Evolutionary conservation across 1,140 invertebrate species (phyloP).

Genomic region (Cotesia chilonis): DNA sequence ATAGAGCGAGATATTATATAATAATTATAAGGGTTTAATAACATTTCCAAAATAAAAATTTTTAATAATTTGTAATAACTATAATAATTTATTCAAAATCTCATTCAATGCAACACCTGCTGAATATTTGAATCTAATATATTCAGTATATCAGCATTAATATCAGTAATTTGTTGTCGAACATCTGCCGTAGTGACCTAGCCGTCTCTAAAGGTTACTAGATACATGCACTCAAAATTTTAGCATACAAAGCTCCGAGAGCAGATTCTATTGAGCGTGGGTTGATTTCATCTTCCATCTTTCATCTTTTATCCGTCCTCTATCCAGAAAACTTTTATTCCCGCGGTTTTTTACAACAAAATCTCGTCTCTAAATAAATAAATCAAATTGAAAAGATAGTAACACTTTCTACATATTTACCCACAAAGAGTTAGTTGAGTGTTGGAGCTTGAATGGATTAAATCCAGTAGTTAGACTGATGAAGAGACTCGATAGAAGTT

Average conservation of each 20-base stretch:
- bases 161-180: background rate
- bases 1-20: too few relatives aligned
- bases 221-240: slow-evolving; percentile 34
- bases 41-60: too few relatives aligned
- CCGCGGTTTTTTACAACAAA: too few relatives aligned
- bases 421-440: too few relatives aligned
- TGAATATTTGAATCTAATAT: too few relatives aligned
- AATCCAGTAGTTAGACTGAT: slow-evolving; percentile 6
- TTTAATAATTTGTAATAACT: too few relatives aligned
- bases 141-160: background rate
- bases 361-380: too few relatives aligned
- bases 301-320: slow-evolving; percentile 32
- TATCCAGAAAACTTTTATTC: background rate
- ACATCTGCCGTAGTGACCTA: background rate
- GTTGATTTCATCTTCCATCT: slow-evolving; percentile 25
- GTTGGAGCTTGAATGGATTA: background rate
- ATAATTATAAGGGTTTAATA: too few relatives aligned
- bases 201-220: background rate
- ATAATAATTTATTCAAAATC: background rate
- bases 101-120: background rate
- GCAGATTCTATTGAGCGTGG: slow-evolving; percentile 22
- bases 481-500: background rate
- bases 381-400: slow-evolving; percentile 7
- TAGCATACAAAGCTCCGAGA: slow-evolving; percentile 33
- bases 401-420: too few relatives aligned